Conservation (phyloP, 2,888 invertebrate genomes). For the Chrysopilus asiliformis region DNA sequence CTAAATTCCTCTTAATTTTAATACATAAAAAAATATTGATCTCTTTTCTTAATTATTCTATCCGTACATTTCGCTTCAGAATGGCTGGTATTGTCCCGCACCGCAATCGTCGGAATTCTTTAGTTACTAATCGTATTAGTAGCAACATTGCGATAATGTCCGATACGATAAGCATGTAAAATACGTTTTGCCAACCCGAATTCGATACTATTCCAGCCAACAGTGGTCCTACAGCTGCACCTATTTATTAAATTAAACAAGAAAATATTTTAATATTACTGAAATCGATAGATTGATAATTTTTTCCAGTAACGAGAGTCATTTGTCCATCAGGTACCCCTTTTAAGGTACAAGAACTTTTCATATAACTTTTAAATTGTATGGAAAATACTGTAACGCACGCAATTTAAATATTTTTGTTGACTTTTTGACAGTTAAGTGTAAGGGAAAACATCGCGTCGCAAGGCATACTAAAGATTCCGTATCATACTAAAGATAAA, state of each 20-base stretch:
- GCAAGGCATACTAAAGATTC: too few relatives aligned
- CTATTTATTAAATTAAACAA: slow-evolving; percentile 25
- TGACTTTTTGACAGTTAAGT: too few relatives aligned
- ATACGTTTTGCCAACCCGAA: slow-evolving; percentile 71
- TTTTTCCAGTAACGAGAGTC: neutral
- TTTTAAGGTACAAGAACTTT: too few relatives aligned
- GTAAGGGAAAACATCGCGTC: too few relatives aligned
- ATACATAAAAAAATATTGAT: neutral
- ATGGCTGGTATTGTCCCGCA: too few relatives aligned
- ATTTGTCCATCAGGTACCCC: neutral
- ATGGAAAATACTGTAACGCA: too few relatives aligned
- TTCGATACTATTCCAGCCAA: slow-evolving; percentile 70
- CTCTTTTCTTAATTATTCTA: slow-evolving; percentile 20
- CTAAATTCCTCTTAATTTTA: slow-evolving; percentile 1
- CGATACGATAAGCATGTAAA: slow-evolving; percentile 78
- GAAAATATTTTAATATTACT: slow-evolving; percentile 22
- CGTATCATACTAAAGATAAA: too few relatives aligned
- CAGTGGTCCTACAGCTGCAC: slow-evolving; percentile 87
- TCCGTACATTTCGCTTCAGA: slow-evolving; percentile 24
- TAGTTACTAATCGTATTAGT: slow-evolving; percentile 41
- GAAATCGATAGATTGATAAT: neutral
- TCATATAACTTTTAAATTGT: too few relatives aligned
- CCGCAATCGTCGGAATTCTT: slow-evolving; percentile 33
- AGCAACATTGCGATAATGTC: slow-evolving; percentile 65
- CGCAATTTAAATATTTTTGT: too few relatives aligned